phyloP scores from a whole-genome alignment of 2,888 invertebrate species.

The Eledona agricola region DNA sequence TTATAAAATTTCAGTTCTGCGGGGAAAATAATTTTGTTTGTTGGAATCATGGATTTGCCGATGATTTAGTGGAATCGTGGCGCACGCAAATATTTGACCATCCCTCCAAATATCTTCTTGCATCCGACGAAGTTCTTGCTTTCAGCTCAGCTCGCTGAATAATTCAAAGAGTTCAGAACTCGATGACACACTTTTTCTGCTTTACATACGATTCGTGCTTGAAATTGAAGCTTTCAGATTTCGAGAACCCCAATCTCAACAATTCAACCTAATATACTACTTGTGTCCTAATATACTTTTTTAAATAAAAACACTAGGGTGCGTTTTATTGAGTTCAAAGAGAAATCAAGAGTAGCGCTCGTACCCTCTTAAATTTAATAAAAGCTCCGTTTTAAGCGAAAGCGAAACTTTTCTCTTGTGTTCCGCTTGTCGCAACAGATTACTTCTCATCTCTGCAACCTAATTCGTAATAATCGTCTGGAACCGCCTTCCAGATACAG shows the following conservation, averaged over 20 bases:
- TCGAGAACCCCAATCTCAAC: no score
- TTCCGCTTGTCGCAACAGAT: conserved; percentile 9
- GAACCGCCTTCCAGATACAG: not conserved
- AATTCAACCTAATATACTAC: conserved; percentile 15
- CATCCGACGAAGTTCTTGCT: no score
- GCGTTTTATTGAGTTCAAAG: conserved; percentile 19
- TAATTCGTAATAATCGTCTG: not conserved
- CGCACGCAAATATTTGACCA: no score
- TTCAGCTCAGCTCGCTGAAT: conserved; percentile 1
- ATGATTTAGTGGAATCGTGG: no score
- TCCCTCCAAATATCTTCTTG: no score
- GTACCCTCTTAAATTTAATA: conserved; percentile 14
- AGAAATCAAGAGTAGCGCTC: conserved; percentile 10
- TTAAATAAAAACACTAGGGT: conserved; percentile 18
- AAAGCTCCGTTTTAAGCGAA: conserved; percentile 2
- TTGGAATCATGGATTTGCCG: no score
- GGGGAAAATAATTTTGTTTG: no score
- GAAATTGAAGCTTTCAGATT: not conserved
- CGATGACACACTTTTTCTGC: conserved; percentile 2
- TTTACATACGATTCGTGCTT: not conserved
- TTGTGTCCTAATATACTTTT: no score
- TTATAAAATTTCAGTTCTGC: no score
- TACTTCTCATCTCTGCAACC: conserved; percentile 5
- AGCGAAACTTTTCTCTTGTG: conserved; percentile 1
- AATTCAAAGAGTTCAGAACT: conserved; percentile 3